Percentiles rank a stretch among this genome's conserved stretches.
These are phyloP conservation scores for Sclerodermus sp. DNA, from an alignment of 2,888 invertebrate genomes.

Conservation along the genomic window DNA sequence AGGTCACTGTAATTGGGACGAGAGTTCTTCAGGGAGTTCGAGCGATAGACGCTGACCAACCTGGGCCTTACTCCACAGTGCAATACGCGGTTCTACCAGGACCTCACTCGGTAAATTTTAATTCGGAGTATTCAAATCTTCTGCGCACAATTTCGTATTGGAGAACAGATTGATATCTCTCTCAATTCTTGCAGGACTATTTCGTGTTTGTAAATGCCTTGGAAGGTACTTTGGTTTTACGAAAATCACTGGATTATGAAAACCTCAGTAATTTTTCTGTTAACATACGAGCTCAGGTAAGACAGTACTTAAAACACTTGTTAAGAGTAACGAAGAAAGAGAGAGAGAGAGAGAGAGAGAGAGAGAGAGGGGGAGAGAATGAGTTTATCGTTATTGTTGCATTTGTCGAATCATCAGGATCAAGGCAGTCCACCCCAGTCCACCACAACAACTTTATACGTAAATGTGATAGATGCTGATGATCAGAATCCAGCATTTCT, in stretches of 20 bases:
- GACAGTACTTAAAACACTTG: no score
- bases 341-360: no score
- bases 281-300: conserved; percentile 64
- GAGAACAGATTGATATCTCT: no score
- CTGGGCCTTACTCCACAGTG: conserved; percentile 84
- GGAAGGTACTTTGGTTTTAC: conserved; percentile 80
- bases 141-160: conserved; percentile 1
- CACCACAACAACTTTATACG: conserved; percentile 73
- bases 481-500: conserved; percentile 87
- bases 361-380: no score
- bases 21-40: conserved; percentile 77
- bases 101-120: conserved; percentile 65
- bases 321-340: no score
- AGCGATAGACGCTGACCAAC: conserved; percentile 83
- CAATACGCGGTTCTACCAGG: conserved; percentile 81
- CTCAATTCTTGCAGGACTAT: conserved; percentile 68
- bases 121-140: not conserved
- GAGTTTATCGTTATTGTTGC: no score
- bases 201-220: conserved; percentile 83
- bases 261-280: conserved; percentile 76
- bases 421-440: conserved; percentile 79
- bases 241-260: conserved; percentile 83
- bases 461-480: conserved; percentile 84
- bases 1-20: conserved; percentile 63
- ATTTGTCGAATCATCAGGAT: conserved; percentile 61